Evolutionary conservation across 2,797 vertebrate genomes (phyloP).

Genomic region (Glossophaga mutica): DNA sequence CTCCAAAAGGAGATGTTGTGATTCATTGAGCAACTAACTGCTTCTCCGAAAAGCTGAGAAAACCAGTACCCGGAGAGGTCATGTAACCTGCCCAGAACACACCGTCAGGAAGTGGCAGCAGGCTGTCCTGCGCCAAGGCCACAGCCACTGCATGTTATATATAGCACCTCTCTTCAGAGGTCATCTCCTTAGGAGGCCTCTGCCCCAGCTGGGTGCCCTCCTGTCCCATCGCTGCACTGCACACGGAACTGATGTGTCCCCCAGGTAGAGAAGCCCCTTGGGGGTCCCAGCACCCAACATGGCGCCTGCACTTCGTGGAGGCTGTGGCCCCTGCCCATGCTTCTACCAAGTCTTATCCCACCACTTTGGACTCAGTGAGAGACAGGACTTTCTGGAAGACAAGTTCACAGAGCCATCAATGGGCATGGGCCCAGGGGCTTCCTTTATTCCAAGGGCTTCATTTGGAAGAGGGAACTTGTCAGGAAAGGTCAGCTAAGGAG

Average conservation of each 20-base stretch:
- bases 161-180: background rate
- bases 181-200: background rate
- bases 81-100: background rate
- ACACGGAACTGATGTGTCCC: background rate
- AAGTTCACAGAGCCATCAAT: background rate
- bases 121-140: background rate
- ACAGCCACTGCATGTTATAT: background rate
- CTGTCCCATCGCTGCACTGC: background rate
- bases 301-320: background rate
- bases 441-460: background rate
- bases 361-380: background rate
- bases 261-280: fast-evolving
- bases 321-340: background rate
- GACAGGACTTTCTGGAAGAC: background rate
- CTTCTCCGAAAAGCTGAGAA: background rate
- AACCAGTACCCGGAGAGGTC: background rate
- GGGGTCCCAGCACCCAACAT: background rate
- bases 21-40: background rate
- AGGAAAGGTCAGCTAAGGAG: background rate
- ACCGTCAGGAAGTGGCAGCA: background rate
- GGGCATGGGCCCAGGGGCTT: background rate
- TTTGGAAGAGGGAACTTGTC: background rate
- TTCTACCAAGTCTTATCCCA: background rate
- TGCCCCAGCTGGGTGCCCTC: background rate
- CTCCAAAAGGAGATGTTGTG: fast-evolving